Percentiles rank a stretch among this genome's conserved stretches.
Evolutionary conservation across 2,888 invertebrate species (phyloP).

Genomic region (Dolomedes plantarius): DNA sequence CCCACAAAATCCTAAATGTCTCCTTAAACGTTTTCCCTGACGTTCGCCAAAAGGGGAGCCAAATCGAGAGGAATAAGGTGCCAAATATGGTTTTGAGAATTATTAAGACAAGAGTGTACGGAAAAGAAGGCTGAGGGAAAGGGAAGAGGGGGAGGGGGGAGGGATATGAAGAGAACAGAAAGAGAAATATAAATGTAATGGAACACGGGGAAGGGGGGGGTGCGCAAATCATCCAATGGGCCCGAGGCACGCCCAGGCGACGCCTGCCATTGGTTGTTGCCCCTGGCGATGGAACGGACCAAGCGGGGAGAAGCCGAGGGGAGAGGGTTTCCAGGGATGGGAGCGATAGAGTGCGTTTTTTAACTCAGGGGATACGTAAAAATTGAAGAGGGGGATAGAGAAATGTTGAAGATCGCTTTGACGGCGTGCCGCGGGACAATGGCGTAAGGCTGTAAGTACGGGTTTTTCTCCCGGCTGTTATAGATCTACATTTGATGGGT

Average conservation of each 20-base stretch:
- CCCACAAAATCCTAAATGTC: constrained; percentile 49
- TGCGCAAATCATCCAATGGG: constrained; percentile 66
- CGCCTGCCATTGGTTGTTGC: constrained; percentile 70
- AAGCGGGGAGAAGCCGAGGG: constrained; percentile 26
- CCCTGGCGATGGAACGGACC: constrained; percentile 60
- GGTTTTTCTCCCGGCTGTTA: too few species aligned
- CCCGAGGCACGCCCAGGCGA: constrained; percentile 69
- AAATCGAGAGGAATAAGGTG: constrained; percentile 60
- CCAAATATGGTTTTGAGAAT: constrained; percentile 70
- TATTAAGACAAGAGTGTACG: constrained; percentile 61
- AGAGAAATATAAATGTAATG: constrained; percentile 64
- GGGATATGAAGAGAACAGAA: constrained; percentile 31
- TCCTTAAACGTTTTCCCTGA: constrained; percentile 59
- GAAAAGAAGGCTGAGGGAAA: constrained; percentile 7
- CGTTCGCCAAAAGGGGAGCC: constrained; percentile 52
- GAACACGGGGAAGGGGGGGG: constrained; percentile 24
- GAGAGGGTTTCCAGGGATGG: constrained; percentile 37
- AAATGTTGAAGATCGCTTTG: constrained; percentile 18
- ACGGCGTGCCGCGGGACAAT: background rate
- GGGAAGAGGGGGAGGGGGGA: background rate
- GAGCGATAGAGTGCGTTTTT: constrained; percentile 50
- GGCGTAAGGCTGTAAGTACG: background rate
- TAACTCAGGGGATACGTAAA: constrained; percentile 26
- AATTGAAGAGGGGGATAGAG: constrained; percentile 22
- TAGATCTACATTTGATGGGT: too few species aligned